Evolutionary conservation across 1,140 invertebrate species (phyloP).

Genomic region (Drosophila truncata): DNA sequence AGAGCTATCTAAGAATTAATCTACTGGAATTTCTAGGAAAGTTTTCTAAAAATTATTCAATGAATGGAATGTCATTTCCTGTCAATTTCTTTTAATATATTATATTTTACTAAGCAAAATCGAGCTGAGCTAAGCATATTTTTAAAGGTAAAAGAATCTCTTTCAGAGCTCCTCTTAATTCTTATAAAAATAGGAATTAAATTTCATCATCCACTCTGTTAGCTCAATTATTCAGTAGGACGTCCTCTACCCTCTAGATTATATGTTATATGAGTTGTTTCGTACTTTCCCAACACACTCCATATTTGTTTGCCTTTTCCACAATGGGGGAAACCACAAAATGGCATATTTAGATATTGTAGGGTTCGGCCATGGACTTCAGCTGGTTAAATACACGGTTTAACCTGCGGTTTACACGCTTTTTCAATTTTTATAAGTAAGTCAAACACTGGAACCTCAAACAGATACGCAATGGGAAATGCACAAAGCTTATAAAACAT

Average conservation of each 20-base stretch:
- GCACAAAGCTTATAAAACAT: slow-evolving; percentile 18
- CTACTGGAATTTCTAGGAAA: slow-evolving; percentile 32
- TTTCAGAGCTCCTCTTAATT: background rate
- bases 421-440: slow-evolving; percentile 19
- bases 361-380: slow-evolving; percentile 15
- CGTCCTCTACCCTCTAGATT: background rate
- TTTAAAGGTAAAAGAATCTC: background rate
- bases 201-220: slow-evolving; percentile 3
- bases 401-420: slow-evolving; percentile 24
- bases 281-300: slow-evolving; percentile 32
- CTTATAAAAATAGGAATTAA: background rate
- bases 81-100: background rate
- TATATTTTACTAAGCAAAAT: background rate
- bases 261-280: background rate
- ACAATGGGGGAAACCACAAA: slow-evolving; percentile 22
- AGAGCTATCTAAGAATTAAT: slow-evolving; percentile 16
- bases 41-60: slow-evolving; percentile 26
- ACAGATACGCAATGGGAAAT: slow-evolving; percentile 26
- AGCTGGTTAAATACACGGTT: slow-evolving; percentile 40
- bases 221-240: background rate
- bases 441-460: slow-evolving; percentile 19
- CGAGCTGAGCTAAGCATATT: no score
- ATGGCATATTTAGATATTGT: slow-evolving; percentile 31
- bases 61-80: slow-evolving; percentile 15
- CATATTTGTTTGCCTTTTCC: slow-evolving; percentile 10